phyloP scores from a whole-genome alignment of 64 coral and sea anemone genomes.

The Montipora sp. region DNA sequence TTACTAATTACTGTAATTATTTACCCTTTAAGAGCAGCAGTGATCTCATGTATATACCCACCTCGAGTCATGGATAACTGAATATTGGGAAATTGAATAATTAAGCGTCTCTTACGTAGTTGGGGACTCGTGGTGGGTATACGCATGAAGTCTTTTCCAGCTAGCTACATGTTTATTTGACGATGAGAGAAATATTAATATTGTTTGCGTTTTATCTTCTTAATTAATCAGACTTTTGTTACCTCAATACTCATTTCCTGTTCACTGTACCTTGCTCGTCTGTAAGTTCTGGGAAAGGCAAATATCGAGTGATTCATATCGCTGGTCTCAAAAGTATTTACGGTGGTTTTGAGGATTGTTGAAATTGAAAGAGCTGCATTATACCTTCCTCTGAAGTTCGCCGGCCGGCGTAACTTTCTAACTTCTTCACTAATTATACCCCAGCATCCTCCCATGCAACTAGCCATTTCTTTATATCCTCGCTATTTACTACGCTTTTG shows the following conservation, averaged over 20 bases:
- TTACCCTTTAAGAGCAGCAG: too few relatives aligned
- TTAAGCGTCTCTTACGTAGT: too few relatives aligned
- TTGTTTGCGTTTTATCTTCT: neutral
- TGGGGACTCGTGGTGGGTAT: too few relatives aligned
- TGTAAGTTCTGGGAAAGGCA: slow-evolving; percentile 62
- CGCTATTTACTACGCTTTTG: neutral
- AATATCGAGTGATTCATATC: neutral
- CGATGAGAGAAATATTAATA: too few relatives aligned
- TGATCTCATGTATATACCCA: too few relatives aligned
- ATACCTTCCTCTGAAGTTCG: slow-evolving; percentile 73
- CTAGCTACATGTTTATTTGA: too few relatives aligned
- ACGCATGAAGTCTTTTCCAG: too few relatives aligned
- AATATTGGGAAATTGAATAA: too few relatives aligned
- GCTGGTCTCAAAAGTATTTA: neutral
- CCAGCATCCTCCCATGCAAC: slow-evolving; percentile 86
- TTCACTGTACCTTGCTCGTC: slow-evolving; percentile 82
- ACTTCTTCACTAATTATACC: slow-evolving; percentile 51
- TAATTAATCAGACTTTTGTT: neutral
- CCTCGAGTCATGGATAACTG: too few relatives aligned
- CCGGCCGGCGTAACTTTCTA: slow-evolving; percentile 71
- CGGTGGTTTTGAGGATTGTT: too few relatives aligned
- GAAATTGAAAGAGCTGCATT: too few relatives aligned
- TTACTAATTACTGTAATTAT: too few relatives aligned
- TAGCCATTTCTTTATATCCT: slow-evolving; percentile 59
- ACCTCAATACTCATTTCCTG: slow-evolving; percentile 81